Percentiles rank a stretch among this genome's conserved stretches.
Conservation (phyloP, 1,140 invertebrate genomes). For the Psilanteris sp. region DNA sequence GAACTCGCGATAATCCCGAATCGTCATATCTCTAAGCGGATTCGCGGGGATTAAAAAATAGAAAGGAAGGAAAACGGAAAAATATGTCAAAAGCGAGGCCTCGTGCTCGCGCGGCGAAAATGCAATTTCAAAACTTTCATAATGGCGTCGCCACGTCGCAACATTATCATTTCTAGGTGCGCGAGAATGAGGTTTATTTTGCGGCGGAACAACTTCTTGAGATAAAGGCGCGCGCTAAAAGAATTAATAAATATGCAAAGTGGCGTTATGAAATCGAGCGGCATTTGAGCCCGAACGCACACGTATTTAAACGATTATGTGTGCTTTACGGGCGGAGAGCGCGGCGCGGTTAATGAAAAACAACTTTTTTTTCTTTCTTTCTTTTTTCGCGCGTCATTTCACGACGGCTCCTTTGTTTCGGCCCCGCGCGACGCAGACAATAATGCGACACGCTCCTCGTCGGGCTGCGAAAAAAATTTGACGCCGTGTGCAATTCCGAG, state of each 20-base stretch:
- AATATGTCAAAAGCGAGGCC: not conserved
- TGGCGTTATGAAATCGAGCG: slow-evolving; percentile 52
- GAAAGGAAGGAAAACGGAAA: not conserved
- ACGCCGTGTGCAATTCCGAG: not conserved
- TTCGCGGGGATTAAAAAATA: slow-evolving; percentile 15
- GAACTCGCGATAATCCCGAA: slow-evolving; percentile 17
- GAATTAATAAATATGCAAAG: slow-evolving; percentile 66
- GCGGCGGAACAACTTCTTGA: slow-evolving; percentile 56
- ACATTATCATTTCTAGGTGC: slow-evolving; percentile 59
- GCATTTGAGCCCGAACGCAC: slow-evolving; percentile 46
- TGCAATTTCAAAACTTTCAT: slow-evolving; percentile 55
- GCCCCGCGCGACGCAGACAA: too few relatives aligned
- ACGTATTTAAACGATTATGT: slow-evolving; percentile 53
- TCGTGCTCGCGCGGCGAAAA: slow-evolving; percentile 27
- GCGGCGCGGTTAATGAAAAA: slow-evolving; percentile 36
- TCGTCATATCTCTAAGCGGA: slow-evolving; percentile 8
- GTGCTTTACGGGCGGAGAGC: slow-evolving; percentile 20
- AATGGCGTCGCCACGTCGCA: slow-evolving; percentile 55
- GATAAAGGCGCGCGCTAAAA: slow-evolving; percentile 59
- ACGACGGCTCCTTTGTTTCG: not conserved
- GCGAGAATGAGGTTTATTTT: slow-evolving; percentile 62
- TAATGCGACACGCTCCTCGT: slow-evolving; percentile 5
- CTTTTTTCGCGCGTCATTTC: slow-evolving; percentile 20
- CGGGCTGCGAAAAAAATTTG: slow-evolving; percentile 6
- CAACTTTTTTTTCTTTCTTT: too few relatives aligned